Base-by-base conservation (phyloP, 1,140 invertebrate species). In the Trypoxylus dichotomus region DNA sequence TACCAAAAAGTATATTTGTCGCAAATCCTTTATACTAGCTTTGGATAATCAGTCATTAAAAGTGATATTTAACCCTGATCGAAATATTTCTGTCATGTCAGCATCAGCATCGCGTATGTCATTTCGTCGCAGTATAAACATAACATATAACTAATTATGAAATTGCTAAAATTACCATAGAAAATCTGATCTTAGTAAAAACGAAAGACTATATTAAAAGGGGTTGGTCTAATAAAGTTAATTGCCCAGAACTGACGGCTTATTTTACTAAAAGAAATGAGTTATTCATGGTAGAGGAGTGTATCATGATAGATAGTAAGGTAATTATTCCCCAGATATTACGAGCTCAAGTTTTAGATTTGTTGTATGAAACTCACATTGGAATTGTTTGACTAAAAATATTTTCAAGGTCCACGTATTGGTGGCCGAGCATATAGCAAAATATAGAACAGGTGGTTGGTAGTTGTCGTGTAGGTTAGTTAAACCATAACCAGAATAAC, bases 1-100 rank as follows among this genome's bases (percentile, higher is more conserved):
- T 84, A 86, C 87, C 83, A 83, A 79, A 80, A 71, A 79, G 32
- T 73, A 32, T 42, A 11, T 32, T 73, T 73, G 32, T 32, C 47
- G 37, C 19, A 32, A 25, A 37, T 1, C n/a, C 60, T 76, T 76
- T 58, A 63, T 60, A 76, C 37, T 76, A 37, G 32, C 63, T 5
- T 29, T 11, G 3, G 75, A 76, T 76, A 47, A 76, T 76, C 47
- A 60, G 63, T 15, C 58, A 1, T n/a, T 77, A 71, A 77, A 72
- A 42, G 42, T 71, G 19, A 41, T 77, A 25, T 77, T 77, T 29
- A 76, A 76, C 21, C 24, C 75, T 25, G 21, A 60, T 41, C 37
- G 58, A 60, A 60, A 37, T 58, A 76, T 76, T 63, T 63, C 58
- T 24, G 58, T 68, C 3, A 78, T 78, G 77, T 63, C 54, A 6